Evolutionary conservation across 37 sponge, comb jelly and placozoan species (phyloP).

Genomic region (Beroe forskalii): DNA sequence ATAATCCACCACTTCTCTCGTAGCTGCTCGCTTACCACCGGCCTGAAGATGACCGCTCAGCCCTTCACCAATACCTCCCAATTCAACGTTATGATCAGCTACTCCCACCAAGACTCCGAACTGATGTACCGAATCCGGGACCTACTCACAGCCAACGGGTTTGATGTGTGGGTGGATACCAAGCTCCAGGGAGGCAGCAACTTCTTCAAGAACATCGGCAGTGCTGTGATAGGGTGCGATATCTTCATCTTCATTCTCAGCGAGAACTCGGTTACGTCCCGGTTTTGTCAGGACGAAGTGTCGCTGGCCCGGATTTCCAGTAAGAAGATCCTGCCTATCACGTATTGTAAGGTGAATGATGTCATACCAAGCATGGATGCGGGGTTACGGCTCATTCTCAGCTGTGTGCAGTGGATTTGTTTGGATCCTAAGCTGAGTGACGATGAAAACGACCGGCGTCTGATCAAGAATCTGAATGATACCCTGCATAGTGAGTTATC

Average conservation of each 20-base stretch:
- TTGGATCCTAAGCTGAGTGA: slow-evolving; percentile 47
- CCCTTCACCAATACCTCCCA: neutral
- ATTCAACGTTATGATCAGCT: slow-evolving; percentile 56
- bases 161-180: slow-evolving; percentile 60
- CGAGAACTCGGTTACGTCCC: slow-evolving; percentile 70
- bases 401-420: slow-evolving; percentile 66
- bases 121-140: slow-evolving; percentile 28
- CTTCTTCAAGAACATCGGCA: slow-evolving; percentile 64
- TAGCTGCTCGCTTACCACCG: no score
- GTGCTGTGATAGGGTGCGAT: slow-evolving; percentile 63
- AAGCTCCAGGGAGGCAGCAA: slow-evolving; percentile 39
- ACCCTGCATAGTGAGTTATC: slow-evolving; percentile 49
- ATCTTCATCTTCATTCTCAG: slow-evolving; percentile 73
- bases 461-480: slow-evolving; percentile 48
- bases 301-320: slow-evolving; percentile 93
- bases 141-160: slow-evolving; percentile 46
- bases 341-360: slow-evolving; percentile 33
- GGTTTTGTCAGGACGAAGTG: slow-evolving; percentile 75
- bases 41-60: slow-evolving; percentile 13
- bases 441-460: slow-evolving; percentile 14
- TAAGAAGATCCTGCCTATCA: slow-evolving; percentile 79
- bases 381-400: slow-evolving; percentile 74
- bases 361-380: slow-evolving; percentile 67
- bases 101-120: slow-evolving; percentile 61
- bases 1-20: no score